Conservation (phyloP, 2,888 invertebrate species). For the Troides aeacus region DNA sequence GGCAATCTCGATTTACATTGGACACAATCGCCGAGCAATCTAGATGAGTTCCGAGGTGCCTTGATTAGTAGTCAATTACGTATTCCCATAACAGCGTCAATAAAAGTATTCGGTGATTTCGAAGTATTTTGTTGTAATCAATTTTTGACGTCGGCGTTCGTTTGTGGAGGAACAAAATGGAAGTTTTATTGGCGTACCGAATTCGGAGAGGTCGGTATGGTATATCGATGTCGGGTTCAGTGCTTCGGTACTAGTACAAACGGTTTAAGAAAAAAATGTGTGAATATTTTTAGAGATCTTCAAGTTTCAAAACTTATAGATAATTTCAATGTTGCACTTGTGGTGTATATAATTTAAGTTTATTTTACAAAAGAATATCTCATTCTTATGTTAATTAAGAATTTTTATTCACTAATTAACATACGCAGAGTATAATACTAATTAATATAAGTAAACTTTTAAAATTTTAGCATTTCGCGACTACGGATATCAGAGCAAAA, state of each 20-base stretch:
- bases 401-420: too few species aligned
- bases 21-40: slow-evolving; percentile 44
- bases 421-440: too few species aligned
- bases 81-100: slow-evolving; percentile 72
- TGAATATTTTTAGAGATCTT: slow-evolving; percentile 24
- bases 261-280: slow-evolving; percentile 1
- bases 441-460: too few species aligned
- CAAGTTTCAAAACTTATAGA: background rate
- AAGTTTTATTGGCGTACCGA: slow-evolving; percentile 76
- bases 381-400: too few species aligned
- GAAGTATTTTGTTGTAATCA: slow-evolving; percentile 78
- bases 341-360: too few species aligned
- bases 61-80: slow-evolving; percentile 77
- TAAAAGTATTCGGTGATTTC: slow-evolving; percentile 76
- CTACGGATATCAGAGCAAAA: too few species aligned
- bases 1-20: slow-evolving; percentile 45
- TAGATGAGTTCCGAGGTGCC: slow-evolving; percentile 38
- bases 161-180: slow-evolving; percentile 69
- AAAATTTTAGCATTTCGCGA: too few species aligned
- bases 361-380: too few species aligned
- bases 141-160: slow-evolving; percentile 74
- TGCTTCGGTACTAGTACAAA: slow-evolving; percentile 22
- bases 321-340: background rate
- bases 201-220: slow-evolving; percentile 67
- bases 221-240: slow-evolving; percentile 31